Evolutionary conservation across 2,888 invertebrate species (phyloP).

Genomic region (Unio delphinus): DNA sequence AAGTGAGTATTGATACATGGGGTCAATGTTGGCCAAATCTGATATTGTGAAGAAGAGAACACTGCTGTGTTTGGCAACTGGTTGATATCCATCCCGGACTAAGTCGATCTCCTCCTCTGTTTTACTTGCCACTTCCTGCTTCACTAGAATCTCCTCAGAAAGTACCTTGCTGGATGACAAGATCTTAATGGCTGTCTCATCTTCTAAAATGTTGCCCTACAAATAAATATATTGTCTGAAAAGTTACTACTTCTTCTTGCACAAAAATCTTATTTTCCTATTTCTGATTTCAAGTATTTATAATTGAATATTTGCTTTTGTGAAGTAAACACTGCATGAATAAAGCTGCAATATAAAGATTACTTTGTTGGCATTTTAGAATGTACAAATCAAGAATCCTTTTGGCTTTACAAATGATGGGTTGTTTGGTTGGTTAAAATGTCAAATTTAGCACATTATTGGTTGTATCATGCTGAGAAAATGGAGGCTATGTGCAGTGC

Average conservation of each 20-base stretch:
- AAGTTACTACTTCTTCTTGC: no score
- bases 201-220: constrained; percentile 90
- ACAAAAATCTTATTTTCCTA: not conserved
- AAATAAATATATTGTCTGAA: not conserved
- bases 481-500: no score
- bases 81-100: constrained; percentile 69
- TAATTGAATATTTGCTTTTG: no score
- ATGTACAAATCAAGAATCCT: no score
- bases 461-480: no score
- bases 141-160: constrained; percentile 89
- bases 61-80: constrained; percentile 70
- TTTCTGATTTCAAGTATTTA: not conserved
- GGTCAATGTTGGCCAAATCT: constrained; percentile 89
- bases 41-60: constrained; percentile 93
- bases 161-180: constrained; percentile 81
- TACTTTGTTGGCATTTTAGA: no score
- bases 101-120: constrained; percentile 69
- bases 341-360: no score
- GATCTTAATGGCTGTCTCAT: constrained; percentile 93
- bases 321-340: no score
- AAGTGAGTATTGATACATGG: constrained; percentile 95
- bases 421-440: no score
- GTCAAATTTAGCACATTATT: no score
- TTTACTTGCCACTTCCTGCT: constrained; percentile 85
- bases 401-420: no score